A percentile compares a stretch with the other conserved stretches of the same genome.
Evolutionary conservation across 2,797 vertebrate genomes (phyloP).

Genomic region (Champsocephalus esox): DNA sequence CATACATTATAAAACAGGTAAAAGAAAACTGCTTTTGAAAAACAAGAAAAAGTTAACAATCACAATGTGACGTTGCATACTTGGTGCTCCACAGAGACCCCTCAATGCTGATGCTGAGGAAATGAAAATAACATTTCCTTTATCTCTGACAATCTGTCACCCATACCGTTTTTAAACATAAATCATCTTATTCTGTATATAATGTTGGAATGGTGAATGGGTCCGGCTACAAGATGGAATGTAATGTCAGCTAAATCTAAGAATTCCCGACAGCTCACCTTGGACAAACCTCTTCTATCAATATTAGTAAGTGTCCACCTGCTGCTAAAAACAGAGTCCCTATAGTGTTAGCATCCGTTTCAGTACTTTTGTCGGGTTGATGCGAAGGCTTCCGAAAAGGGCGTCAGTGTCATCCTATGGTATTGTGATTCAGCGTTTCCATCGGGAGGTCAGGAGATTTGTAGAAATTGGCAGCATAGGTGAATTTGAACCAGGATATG

Average conservation of each 20-base stretch:
- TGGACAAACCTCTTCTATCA: constrained; percentile 80
- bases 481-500: neutral
- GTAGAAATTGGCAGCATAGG: constrained; percentile 1
- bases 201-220: constrained; percentile 64
- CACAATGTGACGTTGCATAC: constrained; percentile 35
- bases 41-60: constrained; percentile 1
- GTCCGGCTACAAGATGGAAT: constrained; percentile 55
- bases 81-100: constrained; percentile 42
- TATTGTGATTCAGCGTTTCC: constrained; percentile 49
- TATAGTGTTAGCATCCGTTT: constrained; percentile 29
- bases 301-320: constrained; percentile 80
- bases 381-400: constrained; percentile 40
- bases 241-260: constrained; percentile 83
- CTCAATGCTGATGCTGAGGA: constrained; percentile 63
- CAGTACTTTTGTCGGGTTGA: constrained; percentile 15
- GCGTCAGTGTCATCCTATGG: constrained; percentile 13
- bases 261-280: constrained; percentile 63
- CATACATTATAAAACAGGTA: constrained; percentile 4
- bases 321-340: constrained; percentile 76
- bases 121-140: constrained; percentile 70
- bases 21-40: neutral
- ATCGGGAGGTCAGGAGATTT: constrained; percentile 12
- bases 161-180: constrained; percentile 68
- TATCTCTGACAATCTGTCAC: constrained; percentile 68
- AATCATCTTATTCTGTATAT: constrained; percentile 75